Percentiles rank a stretch among this genome's conserved stretches.
phyloP scores from a whole-genome alignment of 2,888 invertebrate genomes.

The Synergus laeviventris region DNA sequence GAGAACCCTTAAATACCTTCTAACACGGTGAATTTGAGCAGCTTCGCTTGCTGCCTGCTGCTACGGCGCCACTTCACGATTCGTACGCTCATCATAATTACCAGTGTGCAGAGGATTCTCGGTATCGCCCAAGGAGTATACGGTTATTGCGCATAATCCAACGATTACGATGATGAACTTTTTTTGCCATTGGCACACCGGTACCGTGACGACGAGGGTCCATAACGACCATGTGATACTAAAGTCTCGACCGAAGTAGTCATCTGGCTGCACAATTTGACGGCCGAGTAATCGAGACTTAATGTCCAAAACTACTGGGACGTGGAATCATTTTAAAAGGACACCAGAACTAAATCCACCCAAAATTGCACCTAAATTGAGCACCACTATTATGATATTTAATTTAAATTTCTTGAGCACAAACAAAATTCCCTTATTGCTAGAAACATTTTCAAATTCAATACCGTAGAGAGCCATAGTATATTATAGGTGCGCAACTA shows the following conservation, averaged over 20 bases:
- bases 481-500: too few relatives aligned
- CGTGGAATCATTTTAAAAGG: conserved; percentile 20
- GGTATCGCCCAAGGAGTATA: conserved; percentile 46
- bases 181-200: conserved; percentile 46
- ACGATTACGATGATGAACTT: conserved; percentile 42
- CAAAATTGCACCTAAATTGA: neutral
- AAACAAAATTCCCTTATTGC: too few relatives aligned
- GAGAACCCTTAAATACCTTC: conserved; percentile 6
- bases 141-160: conserved; percentile 47
- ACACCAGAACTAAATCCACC: conserved; percentile 1
- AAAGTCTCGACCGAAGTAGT: conserved; percentile 9
- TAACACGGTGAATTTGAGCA: neutral
- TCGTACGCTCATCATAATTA: conserved; percentile 48
- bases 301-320: conserved; percentile 22
- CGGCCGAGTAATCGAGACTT: conserved; percentile 18
- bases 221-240: conserved; percentile 40
- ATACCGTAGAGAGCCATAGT: too few relatives aligned
- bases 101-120: conserved; percentile 43
- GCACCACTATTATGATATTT: neutral
- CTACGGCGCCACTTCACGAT: conserved; percentile 43
- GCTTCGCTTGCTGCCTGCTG: conserved; percentile 35
- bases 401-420: too few relatives aligned
- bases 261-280: conserved; percentile 16
- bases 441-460: too few relatives aligned
- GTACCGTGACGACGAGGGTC: conserved; percentile 42